phyloP scores from a whole-genome alignment of 2,113 vertebrate genomes.

The Thamnophis sirtalis region DNA sequence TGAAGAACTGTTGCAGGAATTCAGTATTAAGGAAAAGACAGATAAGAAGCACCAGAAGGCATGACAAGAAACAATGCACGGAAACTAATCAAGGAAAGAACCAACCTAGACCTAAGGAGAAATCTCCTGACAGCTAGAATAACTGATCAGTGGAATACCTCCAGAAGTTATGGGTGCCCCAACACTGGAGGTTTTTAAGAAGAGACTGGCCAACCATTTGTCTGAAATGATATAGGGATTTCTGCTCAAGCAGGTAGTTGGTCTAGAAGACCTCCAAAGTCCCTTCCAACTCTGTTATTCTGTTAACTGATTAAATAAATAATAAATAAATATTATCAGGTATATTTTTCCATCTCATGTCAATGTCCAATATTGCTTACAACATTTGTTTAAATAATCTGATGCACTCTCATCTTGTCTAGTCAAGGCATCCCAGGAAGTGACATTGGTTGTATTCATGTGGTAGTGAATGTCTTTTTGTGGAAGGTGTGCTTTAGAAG shows the following conservation, averaged over 20 bases:
- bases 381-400: not conserved
- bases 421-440: not conserved
- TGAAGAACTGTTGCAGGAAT: not conserved
- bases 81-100: not conserved
- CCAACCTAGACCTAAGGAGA: not conserved
- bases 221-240: not conserved
- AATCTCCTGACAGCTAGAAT: not conserved
- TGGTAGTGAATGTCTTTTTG: not conserved
- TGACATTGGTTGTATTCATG: not conserved
- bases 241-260: not conserved
- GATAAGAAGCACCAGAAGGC: not conserved
- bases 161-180: not conserved
- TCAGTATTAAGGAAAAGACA: not conserved
- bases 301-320: not conserved
- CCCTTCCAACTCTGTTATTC: not conserved
- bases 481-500: not conserved
- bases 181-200: not conserved
- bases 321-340: not conserved
- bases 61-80: not conserved
- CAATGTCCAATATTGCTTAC: not conserved
- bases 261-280: not conserved
- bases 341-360: not conserved
- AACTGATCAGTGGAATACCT: not conserved
- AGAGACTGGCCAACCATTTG: not conserved
- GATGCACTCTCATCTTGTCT: not conserved